Base-by-base conservation (phyloP, 2,113 vertebrate species). In the Elanoides forficatus region DNA sequence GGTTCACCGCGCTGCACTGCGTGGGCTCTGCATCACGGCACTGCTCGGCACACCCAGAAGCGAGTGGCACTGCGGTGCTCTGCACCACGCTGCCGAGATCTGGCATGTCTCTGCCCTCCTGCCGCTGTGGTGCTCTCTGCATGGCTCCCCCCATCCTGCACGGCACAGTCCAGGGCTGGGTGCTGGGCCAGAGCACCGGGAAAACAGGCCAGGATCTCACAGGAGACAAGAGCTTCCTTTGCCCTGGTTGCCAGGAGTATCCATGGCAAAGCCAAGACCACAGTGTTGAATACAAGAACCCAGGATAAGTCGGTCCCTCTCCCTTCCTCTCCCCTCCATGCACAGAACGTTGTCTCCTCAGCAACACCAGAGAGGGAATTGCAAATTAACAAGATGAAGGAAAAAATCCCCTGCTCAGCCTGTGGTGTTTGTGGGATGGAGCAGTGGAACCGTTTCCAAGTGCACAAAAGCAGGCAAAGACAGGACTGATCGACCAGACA, bases 231-330 rank as follows among this genome's bases (percentile, higher is more conserved):
- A 63, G 13, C 18, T 42, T 20, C 52, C 68, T 23, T 13, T 22
- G 45, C 32, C 47, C 22, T 26, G 42, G 52, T 34, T 62, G 52
- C 56, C 50, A 16, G 56, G 42, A 72, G 70, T 65, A 66, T 13
- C 40, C 15, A 3, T 15, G 36, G 43, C 90, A 55, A 67, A 80
- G 74, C 78, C 88, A 91, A 83, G 45, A 47, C 10, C 43, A 29
- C 52, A 4, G 27, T 7, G 42, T 12, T 71, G 43, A 42, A n/a
- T 16, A 29, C 6, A 40, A 11, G 55, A 60, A 13, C 2, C 10
- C 29, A 4, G 71, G 36, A 58, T 11, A 43, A 42, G 8, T 11
- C 0, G 0, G 3, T 72, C n/a, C 60, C n/a, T 63, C 11, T 74
- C 68, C 47, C 6, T 40, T 18, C 13, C 58, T 65, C 30, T 4